Evolutionary conservation across 2,888 invertebrate genomes (phyloP).

Genomic region (Apamea anceps): DNA sequence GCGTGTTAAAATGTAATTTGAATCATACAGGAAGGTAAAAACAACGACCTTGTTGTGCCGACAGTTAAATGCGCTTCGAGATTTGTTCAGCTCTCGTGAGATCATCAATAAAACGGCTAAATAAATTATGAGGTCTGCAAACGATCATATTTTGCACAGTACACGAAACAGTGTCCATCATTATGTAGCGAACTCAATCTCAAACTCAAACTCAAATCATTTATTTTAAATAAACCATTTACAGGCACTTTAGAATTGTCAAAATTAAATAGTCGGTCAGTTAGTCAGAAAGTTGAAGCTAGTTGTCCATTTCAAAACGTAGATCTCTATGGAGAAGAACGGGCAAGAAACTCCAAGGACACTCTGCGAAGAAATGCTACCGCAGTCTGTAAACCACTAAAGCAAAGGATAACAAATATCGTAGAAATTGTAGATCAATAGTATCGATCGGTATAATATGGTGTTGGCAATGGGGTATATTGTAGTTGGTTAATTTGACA

Average conservation of each 20-base stretch:
- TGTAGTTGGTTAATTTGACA: background rate
- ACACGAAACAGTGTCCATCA: constrained; percentile 1
- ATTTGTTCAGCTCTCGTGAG: constrained; percentile 67
- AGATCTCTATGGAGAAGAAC: no score
- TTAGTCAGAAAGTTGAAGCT: no score
- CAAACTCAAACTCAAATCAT: no score
- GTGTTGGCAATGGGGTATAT: no score
- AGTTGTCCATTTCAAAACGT: no score
- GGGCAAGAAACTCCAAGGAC: no score
- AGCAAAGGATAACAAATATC: background rate
- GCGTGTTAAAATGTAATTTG: constrained; percentile 64
- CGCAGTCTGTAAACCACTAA: background rate
- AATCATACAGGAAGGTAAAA: constrained; percentile 73
- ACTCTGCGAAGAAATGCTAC: background rate
- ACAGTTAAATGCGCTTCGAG: constrained; percentile 66
- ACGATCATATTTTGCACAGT: constrained; percentile 28
- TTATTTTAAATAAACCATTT: no score
- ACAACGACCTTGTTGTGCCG: constrained; percentile 74
- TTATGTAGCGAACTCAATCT: no score
- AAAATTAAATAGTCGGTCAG: no score
- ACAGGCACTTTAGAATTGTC: no score
- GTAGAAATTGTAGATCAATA: background rate
- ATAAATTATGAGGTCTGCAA: constrained; percentile 43
- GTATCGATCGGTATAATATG: background rate
- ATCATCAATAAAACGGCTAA: constrained; percentile 63